A percentile compares a stretch with the other conserved stretches of the same genome.
Conservation (phyloP, 2,113 vertebrate genomes). For the Alethe diademata region DNA sequence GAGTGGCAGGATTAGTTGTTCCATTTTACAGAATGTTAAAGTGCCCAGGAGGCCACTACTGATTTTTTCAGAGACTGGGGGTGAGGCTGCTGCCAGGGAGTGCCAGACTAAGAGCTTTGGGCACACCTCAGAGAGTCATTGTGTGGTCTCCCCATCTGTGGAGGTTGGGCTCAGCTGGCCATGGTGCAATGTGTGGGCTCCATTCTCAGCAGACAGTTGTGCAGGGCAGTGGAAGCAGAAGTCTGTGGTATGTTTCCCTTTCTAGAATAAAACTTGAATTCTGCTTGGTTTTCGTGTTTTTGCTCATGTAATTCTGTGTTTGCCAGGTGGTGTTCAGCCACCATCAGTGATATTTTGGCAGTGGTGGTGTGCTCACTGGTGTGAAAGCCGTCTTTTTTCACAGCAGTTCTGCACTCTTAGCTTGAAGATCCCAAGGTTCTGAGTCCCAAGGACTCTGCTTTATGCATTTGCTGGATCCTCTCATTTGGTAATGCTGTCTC, state of each 20-base stretch:
- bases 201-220: not conserved
- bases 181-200: not conserved
- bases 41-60: not conserved
- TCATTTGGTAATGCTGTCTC: not conserved
- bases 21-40: not conserved
- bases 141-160: not conserved
- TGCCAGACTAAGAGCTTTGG: fast-evolving
- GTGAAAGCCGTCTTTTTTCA: not conserved
- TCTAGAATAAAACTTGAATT: not conserved
- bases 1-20: not conserved
- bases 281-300: not conserved
- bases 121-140: not conserved
- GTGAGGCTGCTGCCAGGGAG: not conserved
- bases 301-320: not conserved
- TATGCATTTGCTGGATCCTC: not conserved
- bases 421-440: not conserved
- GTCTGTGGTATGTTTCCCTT: not conserved
- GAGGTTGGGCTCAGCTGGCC: not conserved
- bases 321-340: not conserved
- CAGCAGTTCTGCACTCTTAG: not conserved
- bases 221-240: not conserved
- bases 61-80: not conserved
- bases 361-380: not conserved
- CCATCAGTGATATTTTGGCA: not conserved
- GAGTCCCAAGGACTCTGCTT: not conserved